Evolutionary conservation across 2,797 vertebrate species (phyloP), one percentile per base, ranked within the genome.

Genomic region (Scleropages formosus): DNA sequence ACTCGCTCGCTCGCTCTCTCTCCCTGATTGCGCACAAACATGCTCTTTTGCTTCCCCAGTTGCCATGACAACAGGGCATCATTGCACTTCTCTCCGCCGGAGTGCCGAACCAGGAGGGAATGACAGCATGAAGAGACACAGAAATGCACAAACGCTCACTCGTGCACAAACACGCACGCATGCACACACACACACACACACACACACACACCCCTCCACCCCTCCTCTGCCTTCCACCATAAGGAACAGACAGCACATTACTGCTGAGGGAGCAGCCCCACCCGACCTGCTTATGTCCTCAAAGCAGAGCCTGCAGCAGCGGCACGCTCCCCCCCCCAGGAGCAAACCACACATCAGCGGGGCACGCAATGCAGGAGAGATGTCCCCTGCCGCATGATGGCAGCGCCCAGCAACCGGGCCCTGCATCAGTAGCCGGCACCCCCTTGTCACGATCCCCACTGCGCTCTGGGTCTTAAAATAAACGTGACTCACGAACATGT

Each of bases 1-100:
- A n/a, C 79, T 49, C 80, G 53, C 80, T 15, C 77, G 8, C 76
- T 24, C 73, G 67, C 80, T 53, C 74, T 4, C 77, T 20, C 82
- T 63, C 82, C 39, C 79, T 72, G 78, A 73, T 75, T 77, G 10
- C 80, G 12, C 73, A 82, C 83, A 78, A 83, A 80, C 82, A 82
- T 83, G 18, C 84, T 85, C 83, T 88, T 88, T 84, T 81, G 85
- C 84, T 85, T 84, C 85, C 90, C 87, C 79, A 47, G 90, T 94
- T 90, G 86, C 89, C 90, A 94, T 93, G 94, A 90, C 93, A 93
- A 95, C 91, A 53, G 82, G 80, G 77, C 0, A 79, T 86, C 72
- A 78, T 63, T 81, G 87, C 86, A 88, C 87, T 86, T 83, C 84
- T n/a, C 78, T 82, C 80, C 80, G 82, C 81, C 80, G 82, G 80